Base-by-base conservation (phyloP, 2,888 invertebrate species). In the Punctoribates punctum region DNA sequence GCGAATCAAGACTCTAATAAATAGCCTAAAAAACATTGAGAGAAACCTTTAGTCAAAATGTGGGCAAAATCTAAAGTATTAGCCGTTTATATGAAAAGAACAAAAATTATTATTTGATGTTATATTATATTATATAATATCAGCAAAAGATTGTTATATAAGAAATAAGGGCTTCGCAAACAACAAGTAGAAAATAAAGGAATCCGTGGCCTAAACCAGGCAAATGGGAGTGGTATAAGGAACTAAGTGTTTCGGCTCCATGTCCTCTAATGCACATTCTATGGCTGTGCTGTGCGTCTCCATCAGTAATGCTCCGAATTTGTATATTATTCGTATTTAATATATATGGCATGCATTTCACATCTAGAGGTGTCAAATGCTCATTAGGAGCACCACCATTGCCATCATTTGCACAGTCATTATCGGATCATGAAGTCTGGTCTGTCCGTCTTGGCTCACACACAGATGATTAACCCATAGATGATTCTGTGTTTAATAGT, bases 161-260 rank as follows among this genome's bases (percentile, higher is more conserved):
- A 23, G 13, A 25, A 54, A 54, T 54, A 54, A 54, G 54, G 54
- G 54, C 25, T 11, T 9, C 6, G 42, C 42, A 42, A 42, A 42
- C 42, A 42, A 42, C 42, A 42, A 42, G 42, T 42, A 51, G 25
- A 25, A 54, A 54, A 25, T 54, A 54, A 54, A 42, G 13, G 54
- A 42, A 42, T 42, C 42, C 42, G 42, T 42, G 42, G 42, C 42
- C 42, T 42, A 54, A 54, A 23, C 54, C 20, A 54, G 54, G 54
- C 20, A 23, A 54, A 54, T 54, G 54, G 54, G 54, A 54, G 54
- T 54, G 54, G 54, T 54, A 54, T 54, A 54, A 54, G 54, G 54
- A 54, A 54, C 54, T 54, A 11, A 54, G 34, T 6, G 3, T 8
- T 23, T 23, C 54, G 20, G 25, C 20, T 54, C 20, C 54, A 8